phyloP scores from a whole-genome alignment of 1,140 invertebrate species.

The Aricia agestis region DNA sequence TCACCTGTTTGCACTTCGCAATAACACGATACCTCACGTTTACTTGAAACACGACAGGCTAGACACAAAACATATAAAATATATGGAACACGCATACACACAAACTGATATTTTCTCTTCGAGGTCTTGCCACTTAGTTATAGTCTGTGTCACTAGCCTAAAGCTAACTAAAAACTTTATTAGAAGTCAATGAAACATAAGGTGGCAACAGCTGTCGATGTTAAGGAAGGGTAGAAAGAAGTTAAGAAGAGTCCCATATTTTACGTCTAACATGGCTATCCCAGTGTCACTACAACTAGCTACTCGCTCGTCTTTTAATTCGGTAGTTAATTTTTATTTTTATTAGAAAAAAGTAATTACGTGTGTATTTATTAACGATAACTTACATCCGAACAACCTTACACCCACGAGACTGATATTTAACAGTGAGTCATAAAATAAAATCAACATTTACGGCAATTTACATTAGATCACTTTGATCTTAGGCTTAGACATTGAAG shows the following conservation, averaged over 20 bases:
- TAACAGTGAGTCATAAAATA: neutral
- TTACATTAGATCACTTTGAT: neutral
- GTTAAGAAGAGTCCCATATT: neutral
- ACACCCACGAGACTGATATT: neutral
- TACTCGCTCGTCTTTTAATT: slow-evolving; percentile 11
- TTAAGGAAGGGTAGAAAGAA: too few species aligned
- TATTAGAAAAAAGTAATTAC: slow-evolving; percentile 11
- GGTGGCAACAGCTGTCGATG: too few species aligned
- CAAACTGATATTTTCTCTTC: too few species aligned
- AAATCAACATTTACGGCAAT: neutral
- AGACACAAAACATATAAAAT: too few species aligned
- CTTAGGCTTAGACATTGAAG: neutral
- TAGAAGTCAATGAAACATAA: too few species aligned
- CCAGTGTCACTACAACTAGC: neutral
- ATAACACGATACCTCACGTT: too few species aligned
- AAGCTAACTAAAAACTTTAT: too few species aligned
- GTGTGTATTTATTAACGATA: slow-evolving; percentile 1
- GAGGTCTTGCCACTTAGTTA: too few species aligned
- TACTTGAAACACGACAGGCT: too few species aligned
- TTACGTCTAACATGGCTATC: neutral
- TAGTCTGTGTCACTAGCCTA: too few species aligned
- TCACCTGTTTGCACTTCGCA: too few species aligned
- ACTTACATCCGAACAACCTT: neutral
- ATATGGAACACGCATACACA: too few species aligned
- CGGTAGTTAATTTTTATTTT: slow-evolving; percentile 15